Conservation (phyloP, 2,797 vertebrate species). For the Hephaestus fuliginosus region DNA sequence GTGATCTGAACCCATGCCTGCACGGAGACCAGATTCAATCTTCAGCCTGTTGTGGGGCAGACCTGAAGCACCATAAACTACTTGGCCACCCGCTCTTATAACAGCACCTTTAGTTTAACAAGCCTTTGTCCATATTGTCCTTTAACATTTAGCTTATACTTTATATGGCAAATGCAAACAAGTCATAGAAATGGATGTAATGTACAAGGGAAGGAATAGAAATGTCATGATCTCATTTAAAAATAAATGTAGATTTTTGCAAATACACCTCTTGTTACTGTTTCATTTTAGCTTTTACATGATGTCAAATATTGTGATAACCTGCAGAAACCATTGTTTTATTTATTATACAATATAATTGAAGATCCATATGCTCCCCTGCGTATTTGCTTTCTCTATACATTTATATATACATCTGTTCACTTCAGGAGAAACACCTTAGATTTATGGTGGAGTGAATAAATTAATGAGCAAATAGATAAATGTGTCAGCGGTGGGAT, state of each 20-base stretch:
- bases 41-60: background rate
- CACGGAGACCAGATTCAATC: background rate
- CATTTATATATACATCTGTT: slow-evolving; percentile 10
- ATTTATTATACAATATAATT: slow-evolving; percentile 5
- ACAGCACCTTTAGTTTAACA: background rate
- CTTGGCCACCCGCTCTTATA: background rate
- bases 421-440: background rate
- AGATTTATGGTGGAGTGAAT: slow-evolving; percentile 24
- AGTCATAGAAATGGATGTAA: background rate
- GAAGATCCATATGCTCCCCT: background rate
- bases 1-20: background rate
- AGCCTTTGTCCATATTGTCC: background rate
- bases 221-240: background rate
- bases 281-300: background rate
- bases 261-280: background rate
- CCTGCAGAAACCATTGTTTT: background rate
- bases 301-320: background rate
- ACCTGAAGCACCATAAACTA: background rate
- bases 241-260: background rate
- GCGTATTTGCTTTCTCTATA: slow-evolving; percentile 6
- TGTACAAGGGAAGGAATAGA: background rate
- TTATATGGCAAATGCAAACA: background rate
- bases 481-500: slow-evolving; percentile 9
- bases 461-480: slow-evolving; percentile 33
- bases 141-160: background rate